phyloP scores from a whole-genome alignment of 2,797 vertebrate species.

The Tapera naevia region DNA sequence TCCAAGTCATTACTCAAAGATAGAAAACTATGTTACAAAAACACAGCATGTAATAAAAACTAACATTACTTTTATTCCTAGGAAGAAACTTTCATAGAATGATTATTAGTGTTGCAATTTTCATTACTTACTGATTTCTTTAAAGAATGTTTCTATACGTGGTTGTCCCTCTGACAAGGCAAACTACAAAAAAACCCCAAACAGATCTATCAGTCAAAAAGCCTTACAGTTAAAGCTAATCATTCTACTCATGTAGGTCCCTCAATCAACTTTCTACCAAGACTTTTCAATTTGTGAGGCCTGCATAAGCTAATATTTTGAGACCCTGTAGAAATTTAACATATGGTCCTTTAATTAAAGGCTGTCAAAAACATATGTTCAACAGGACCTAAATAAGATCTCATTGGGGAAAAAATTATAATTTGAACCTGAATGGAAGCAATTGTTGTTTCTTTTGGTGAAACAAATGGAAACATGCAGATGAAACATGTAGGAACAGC shows the following conservation, averaged over 20 bases:
- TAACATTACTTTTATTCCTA: neutral
- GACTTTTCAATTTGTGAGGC: neutral
- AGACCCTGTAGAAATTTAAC: neutral
- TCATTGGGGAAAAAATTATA: neutral
- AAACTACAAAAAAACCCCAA: neutral
- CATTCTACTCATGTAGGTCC: neutral
- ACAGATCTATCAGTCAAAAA: neutral
- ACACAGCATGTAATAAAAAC: neutral
- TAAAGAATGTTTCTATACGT: neutral
- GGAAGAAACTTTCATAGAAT: neutral
- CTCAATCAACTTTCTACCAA: neutral
- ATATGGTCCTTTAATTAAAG: slow-evolving; percentile 22
- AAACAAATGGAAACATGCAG: neutral
- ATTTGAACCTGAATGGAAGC: neutral
- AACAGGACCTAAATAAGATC: neutral
- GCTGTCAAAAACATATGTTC: neutral
- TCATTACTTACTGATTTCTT: neutral
- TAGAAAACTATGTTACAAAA: slow-evolving; percentile 26
- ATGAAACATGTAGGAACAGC: too few species aligned
- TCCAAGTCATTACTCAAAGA: slow-evolving; percentile 9
- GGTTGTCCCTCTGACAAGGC: neutral
- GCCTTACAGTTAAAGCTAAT: neutral
- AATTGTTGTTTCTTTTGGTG: neutral
- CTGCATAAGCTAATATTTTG: neutral
- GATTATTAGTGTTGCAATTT: neutral